These are phyloP conservation scores for Anthopleura xanthogrammica DNA, from an alignment of 92 coral and sea anemone genomes.

Conservation along the genomic window DNA sequence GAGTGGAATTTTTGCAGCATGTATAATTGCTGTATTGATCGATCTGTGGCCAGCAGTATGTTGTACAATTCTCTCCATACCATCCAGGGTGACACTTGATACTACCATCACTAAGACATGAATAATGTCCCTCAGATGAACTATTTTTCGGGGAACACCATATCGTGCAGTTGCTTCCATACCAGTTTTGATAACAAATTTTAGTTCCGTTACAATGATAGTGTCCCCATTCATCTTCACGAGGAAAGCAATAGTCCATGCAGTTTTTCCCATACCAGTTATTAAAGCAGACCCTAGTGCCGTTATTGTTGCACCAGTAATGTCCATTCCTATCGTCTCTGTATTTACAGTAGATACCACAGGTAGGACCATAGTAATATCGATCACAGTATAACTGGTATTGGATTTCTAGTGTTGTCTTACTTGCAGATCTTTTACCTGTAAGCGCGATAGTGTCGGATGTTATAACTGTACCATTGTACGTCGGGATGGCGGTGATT, in stretches of 20 bases:
- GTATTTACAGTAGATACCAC: constrained; percentile 49
- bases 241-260: constrained; percentile 59
- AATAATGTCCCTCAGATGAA: constrained; percentile 40
- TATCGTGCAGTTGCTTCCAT: constrained; percentile 44
- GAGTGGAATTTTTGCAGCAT: constrained; percentile 48
- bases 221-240: constrained; percentile 60
- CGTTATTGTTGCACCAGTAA: constrained; percentile 46
- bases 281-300: constrained; percentile 42
- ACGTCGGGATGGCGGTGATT: constrained; percentile 11
- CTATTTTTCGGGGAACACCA: constrained; percentile 51
- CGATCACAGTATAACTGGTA: constrained; percentile 37
- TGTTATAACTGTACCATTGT: constrained; percentile 19
- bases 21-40: constrained; percentile 54
- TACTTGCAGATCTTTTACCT: constrained; percentile 14
- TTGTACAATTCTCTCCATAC: constrained; percentile 67
- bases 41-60: constrained; percentile 46
- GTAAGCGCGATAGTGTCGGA: background rate
- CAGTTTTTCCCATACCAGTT: constrained; percentile 77
- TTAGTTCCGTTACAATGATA: constrained; percentile 59
- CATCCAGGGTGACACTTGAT: constrained; percentile 45
- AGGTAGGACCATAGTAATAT: constrained; percentile 25
- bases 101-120: constrained; percentile 37
- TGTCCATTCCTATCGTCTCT: constrained; percentile 53
- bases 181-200: constrained; percentile 50
- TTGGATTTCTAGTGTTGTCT: constrained; percentile 22